Evolutionary conservation across 1,140 invertebrate genomes (phyloP).

Genomic region (Drosophila parabipectinata): DNA sequence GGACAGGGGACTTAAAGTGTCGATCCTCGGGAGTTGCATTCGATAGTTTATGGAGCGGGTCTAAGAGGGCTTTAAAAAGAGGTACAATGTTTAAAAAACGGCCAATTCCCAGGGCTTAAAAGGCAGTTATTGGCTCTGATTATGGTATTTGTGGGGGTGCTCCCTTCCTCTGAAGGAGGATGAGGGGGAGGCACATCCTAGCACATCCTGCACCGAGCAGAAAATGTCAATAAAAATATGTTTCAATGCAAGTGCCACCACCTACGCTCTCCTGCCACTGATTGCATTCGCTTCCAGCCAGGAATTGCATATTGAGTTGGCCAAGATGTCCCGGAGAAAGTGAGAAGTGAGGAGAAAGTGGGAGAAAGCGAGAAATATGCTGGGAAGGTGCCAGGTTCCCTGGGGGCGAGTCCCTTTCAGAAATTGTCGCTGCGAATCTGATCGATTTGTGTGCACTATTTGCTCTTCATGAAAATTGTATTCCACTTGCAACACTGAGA

Average conservation of each 20-base stretch:
- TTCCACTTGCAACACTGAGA: slow-evolving; percentile 2
- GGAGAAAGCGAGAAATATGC: slow-evolving; percentile 27
- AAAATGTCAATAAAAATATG: slow-evolving; percentile 70
- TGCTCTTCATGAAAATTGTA: slow-evolving; percentile 35
- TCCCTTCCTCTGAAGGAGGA: slow-evolving; percentile 9
- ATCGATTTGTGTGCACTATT: slow-evolving; percentile 45
- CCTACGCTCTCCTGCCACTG: slow-evolving; percentile 14
- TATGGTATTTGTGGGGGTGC: not conserved
- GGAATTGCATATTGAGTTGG: slow-evolving; percentile 50
- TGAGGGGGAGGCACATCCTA: slow-evolving; percentile 38
- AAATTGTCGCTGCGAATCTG: slow-evolving; percentile 34
- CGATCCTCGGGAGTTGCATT: slow-evolving; percentile 17
- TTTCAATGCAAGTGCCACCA: slow-evolving; percentile 49
- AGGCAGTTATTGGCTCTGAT: slow-evolving; percentile 2
- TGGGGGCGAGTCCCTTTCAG: slow-evolving; percentile 1
- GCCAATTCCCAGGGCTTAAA: not conserved
- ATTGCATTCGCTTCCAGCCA: slow-evolving; percentile 59
- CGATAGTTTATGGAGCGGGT: slow-evolving; percentile 19
- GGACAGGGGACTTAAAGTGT: slow-evolving; percentile 21
- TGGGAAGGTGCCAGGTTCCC: slow-evolving; percentile 13
- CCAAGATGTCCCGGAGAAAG: slow-evolving; percentile 19
- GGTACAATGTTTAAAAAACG: not conserved
- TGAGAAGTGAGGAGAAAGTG: not conserved
- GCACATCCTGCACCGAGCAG: slow-evolving; percentile 4
- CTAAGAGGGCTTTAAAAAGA: not conserved